Conservation (phyloP, 2,797 vertebrate species). For the Myioborus melanocephalus region DNA sequence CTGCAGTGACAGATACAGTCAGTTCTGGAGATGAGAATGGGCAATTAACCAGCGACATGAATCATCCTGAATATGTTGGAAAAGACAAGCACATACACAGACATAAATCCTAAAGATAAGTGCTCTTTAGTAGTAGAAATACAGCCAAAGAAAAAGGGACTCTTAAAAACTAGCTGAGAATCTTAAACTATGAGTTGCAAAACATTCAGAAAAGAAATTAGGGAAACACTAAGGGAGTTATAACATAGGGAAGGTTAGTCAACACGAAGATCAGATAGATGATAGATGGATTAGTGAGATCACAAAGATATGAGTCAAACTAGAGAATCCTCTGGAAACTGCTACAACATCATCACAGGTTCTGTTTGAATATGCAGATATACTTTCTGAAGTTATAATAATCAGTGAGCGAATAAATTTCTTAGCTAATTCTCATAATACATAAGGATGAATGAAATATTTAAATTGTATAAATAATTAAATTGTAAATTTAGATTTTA, state of each 20-base stretch:
- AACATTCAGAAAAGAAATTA: not conserved
- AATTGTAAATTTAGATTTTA: not conserved
- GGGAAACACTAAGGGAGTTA: not conserved
- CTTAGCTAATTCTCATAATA: not conserved
- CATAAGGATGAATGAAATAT: not conserved
- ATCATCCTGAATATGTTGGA: not conserved
- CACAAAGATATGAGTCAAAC: not conserved
- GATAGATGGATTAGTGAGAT: not conserved
- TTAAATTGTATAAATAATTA: not conserved
- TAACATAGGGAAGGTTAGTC: not conserved
- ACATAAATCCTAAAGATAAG: not conserved
- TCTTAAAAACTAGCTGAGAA: not conserved
- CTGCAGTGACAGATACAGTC: not conserved
- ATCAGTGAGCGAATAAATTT: not conserved
- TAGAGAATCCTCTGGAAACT: not conserved
- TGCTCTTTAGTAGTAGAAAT: not conserved
- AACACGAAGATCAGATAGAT: not conserved
- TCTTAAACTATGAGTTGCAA: not conserved
- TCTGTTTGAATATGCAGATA: not conserved
- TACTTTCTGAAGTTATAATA: not conserved
- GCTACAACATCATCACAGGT: not conserved
- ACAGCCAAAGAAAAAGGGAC: not conserved
- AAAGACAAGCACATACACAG: not conserved
- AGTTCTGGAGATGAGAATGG: not conserved
- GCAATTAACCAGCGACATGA: not conserved